Evolutionary conservation across 2,797 vertebrate genomes (phyloP).

Genomic region (Amblyopsis hoosieri): DNA sequence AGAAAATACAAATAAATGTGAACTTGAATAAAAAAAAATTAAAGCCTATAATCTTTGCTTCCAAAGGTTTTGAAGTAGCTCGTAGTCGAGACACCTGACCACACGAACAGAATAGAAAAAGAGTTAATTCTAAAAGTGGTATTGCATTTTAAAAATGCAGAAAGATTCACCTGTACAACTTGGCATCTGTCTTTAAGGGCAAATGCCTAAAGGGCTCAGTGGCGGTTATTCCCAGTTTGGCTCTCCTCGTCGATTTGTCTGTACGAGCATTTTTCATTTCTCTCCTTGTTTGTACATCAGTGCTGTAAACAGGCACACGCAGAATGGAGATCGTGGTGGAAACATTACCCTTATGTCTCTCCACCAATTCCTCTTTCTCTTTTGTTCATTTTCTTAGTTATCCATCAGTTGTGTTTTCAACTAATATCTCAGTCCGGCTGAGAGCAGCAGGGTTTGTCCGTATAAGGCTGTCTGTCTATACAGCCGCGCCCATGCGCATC

Average conservation of each 20-base stretch:
- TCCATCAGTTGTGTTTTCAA: conserved; percentile 83
- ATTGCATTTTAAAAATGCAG: conserved; percentile 96
- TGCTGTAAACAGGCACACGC: conserved; percentile 99
- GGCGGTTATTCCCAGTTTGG: conserved; percentile 66
- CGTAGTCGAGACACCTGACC: conserved; percentile 86
- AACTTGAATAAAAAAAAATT: conserved; percentile 22
- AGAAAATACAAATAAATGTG: conserved; percentile 19
- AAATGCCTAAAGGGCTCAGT: conserved; percentile 96
- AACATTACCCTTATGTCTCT: conserved; percentile 24
- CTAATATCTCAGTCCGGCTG: conserved; percentile 96
- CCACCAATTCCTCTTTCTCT: conserved; percentile 8
- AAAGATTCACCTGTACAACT: conserved; percentile 89
- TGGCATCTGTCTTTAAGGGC: conserved; percentile 91
- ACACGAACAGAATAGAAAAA: conserved; percentile 97
- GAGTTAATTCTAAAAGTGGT: conserved; percentile 95
- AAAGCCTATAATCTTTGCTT: conserved; percentile 86
- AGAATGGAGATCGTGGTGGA: conserved; percentile 81
- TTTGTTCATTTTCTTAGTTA: conserved; percentile 33
- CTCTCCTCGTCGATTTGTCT: conserved; percentile 25
- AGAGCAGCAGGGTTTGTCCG: conserved; percentile 85
- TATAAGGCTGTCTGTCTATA: conserved; percentile 64
- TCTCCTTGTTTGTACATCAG: conserved; percentile 77
- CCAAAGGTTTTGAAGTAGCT: conserved; percentile 88
- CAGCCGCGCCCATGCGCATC: conserved; percentile 15
- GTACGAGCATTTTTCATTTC: conserved; percentile 15